Base-by-base conservation (phyloP, 2,888 invertebrate species). In the Cephus spinipes region DNA sequence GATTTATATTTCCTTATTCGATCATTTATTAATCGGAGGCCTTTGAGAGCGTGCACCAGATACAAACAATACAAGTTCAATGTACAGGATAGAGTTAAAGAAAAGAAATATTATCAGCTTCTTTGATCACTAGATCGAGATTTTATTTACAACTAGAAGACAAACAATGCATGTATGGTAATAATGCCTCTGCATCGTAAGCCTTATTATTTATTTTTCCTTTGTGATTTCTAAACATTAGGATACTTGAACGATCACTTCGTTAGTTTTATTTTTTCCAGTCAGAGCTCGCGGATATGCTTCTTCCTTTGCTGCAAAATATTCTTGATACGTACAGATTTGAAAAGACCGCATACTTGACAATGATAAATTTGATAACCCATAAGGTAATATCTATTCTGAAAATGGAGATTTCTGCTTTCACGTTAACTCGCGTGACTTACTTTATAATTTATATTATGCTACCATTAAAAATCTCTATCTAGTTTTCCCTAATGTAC, bases 61-160 rank as follows among this genome's bases (percentile, higher is more conserved):
- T 68, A 75, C 33, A 40, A 34, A 73, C 31, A 40, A 77, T 33
- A 77, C 71, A 69, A 30, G 36, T 32, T 32, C 30, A 33, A 74
- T 31, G 33, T 71, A 71, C 71, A 71, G 71, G 68, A 35, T 36
- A 73, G 35, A 12, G 55, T 74, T 69, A 23, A 69, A 79, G 76
- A 68, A 40, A 76, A 74, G 40, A 32, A 30, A 77, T 73, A 32
- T 74, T 75, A 55, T 34, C 15, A 76, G 68, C 33, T 33, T 69
- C 34, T 77, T 79, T 78, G 76, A 81, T 81, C 80, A 82, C 84
- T 85, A 84, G 85, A 85, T 84, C 74, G 81, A 87, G 80, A 84
- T 87, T 87, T 87, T 88, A 89, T 89, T 85, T 89, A 88, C 86
- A 88, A 78, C 81, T 86, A 84, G 83, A 85, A 33, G 74, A 33